Evolutionary conservation across 2,888 invertebrate genomes (phyloP), one percentile per base, ranked within the genome.

Genomic region (Elmis aenea): DNA sequence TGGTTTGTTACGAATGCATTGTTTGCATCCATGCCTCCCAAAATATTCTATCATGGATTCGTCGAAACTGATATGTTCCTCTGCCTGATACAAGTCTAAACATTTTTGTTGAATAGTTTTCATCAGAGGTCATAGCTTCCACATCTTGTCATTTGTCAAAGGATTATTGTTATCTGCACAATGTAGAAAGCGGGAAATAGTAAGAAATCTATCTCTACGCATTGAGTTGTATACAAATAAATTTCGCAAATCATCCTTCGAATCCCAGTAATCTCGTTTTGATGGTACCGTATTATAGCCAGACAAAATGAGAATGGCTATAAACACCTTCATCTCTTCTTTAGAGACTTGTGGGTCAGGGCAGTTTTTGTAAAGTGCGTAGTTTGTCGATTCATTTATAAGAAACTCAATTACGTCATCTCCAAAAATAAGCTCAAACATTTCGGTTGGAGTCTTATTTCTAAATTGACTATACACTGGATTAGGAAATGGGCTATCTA

Each of bases 11-110:
- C 47, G 42, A 5, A 59, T 43, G 33, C 50, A 59, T 32, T 58
- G 54, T 27, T 58, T 58, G 21, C 49, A 55, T n/a, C 48, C 35
- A 39, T 58, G 54, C 24, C 38, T 29, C 3, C 55, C 57, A 45
- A 42, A 61, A 44, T 62, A 60, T 22, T 50, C 42, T 1, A 59
- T 38, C 53, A 61, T 57, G 6, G 37, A 34, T 39, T 61, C 56
- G 46, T 61, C 58, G 29, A 39, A 50, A 37, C 38, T 28, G 8
- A 55, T 22, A 27, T 54, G 38, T 42, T 46, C 41, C 8, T 46
- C 46, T 33, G 50, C 38, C 5, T 18, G 14, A 32, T 38, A 49
- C 16, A 49, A 18, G 10, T 39, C 20, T 13, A 37, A 24, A 25
- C 32, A 41, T 9, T 34, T 38, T 9, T 9, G 12, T 21, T 42